A percentile compares a stretch with the other conserved stretches of the same genome.
Conservation (phyloP, 2,888 invertebrate species). For the Ormyrus nitidulus region DNA sequence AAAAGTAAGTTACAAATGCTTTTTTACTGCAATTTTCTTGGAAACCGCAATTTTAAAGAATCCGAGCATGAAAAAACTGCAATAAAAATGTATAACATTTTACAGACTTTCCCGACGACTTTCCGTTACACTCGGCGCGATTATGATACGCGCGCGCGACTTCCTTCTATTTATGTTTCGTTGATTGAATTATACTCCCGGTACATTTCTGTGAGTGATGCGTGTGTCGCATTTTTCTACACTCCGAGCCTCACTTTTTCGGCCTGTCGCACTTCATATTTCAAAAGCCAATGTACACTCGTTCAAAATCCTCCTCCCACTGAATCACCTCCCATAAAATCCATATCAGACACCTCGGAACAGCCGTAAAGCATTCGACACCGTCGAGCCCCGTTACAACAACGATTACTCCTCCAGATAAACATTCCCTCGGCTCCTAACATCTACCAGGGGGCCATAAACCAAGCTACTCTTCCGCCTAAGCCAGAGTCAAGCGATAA, state of each 20-base stretch:
- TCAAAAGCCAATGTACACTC: too few species aligned
- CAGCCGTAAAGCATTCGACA: too few species aligned
- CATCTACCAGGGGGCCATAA: constrained; percentile 35
- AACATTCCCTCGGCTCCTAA: constrained; percentile 52
- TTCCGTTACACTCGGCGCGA: background rate
- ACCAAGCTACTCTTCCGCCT: background rate
- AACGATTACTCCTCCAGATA: background rate
- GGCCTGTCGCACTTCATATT: too few species aligned
- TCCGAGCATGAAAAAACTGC: background rate
- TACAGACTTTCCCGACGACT: background rate
- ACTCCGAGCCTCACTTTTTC: background rate
- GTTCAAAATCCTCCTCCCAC: too few species aligned
- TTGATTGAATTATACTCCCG: constrained; percentile 30
- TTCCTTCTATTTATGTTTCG: constrained; percentile 41
- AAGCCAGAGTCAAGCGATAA: constrained; percentile 1
- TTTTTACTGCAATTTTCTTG: background rate
- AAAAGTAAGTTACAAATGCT: background rate
- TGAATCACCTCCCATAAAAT: too few species aligned
- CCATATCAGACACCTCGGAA: too few species aligned
- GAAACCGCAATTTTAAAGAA: constrained; percentile 4
- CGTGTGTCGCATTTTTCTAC: constrained; percentile 1
- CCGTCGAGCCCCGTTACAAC: too few species aligned
- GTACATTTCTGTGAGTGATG: constrained; percentile 49
- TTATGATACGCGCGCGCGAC: constrained; percentile 32
- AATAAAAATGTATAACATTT: background rate